A percentile compares a stretch with the other conserved stretches of the same genome.
phyloP scores from a whole-genome alignment of 2,888 invertebrate species.

The Colletes collaris region DNA sequence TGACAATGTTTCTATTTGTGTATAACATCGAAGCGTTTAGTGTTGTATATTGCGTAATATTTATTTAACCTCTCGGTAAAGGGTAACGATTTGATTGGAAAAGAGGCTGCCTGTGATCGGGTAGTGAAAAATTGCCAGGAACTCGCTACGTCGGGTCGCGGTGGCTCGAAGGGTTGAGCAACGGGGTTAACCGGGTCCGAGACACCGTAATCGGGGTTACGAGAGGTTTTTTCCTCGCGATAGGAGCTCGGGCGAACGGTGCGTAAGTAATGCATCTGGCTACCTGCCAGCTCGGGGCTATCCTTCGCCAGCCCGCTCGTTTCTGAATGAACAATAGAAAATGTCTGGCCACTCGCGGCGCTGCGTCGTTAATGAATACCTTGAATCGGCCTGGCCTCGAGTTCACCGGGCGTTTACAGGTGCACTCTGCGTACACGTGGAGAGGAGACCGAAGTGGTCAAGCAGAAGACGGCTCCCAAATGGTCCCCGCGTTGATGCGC shows the following conservation, averaged over 20 bases:
- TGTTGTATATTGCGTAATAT: too few species aligned
- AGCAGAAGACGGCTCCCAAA: conserved; percentile 30
- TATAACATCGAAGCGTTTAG: too few species aligned
- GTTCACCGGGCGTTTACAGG: conserved; percentile 70
- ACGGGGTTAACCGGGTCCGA: not conserved
- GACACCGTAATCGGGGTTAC: conserved; percentile 41
- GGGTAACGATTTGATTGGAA: too few species aligned
- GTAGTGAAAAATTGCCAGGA: too few species aligned
- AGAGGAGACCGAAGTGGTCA: conserved; percentile 37
- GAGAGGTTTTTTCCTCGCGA: conserved; percentile 34
- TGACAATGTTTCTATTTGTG: too few species aligned
- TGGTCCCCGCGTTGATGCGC: conserved; percentile 15
- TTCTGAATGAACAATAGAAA: conserved; percentile 72
- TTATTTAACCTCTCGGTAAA: too few species aligned
- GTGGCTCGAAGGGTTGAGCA: conserved; percentile 3
- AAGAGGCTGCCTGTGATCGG: too few species aligned
- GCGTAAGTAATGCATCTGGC: conserved; percentile 60
- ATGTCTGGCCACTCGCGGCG: conserved; percentile 68
- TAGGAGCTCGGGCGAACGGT: conserved; percentile 21
- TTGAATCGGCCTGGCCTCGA: conserved; percentile 71
- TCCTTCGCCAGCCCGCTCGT: conserved; percentile 59
- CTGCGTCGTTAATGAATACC: conserved; percentile 70
- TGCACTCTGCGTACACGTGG: conserved; percentile 48
- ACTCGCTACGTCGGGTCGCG: too few species aligned
- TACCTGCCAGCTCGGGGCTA: conserved; percentile 64